Conservation (phyloP, 2,113 vertebrate species). For the Pelodiscus sinensis region DNA sequence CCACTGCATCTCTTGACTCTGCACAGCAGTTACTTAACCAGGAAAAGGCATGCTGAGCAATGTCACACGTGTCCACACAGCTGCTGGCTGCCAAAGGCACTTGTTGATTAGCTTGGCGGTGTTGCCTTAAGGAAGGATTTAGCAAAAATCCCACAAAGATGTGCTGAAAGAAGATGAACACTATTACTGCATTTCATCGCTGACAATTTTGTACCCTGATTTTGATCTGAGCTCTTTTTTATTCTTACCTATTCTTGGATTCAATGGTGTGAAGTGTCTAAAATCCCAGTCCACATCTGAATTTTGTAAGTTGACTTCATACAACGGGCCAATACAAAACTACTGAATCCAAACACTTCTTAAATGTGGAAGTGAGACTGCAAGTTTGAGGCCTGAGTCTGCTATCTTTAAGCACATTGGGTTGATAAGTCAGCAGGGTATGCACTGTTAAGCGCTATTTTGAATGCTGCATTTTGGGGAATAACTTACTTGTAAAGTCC, state of each 20-base stretch:
- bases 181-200: constrained; percentile 39
- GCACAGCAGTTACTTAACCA: not conserved
- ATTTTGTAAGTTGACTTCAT: not conserved
- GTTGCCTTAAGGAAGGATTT: constrained; percentile 44
- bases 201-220: constrained; percentile 34
- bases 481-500: not conserved
- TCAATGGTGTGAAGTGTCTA: not conserved
- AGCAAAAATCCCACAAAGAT: constrained; percentile 27
- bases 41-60: constrained; percentile 17
- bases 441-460: not conserved
- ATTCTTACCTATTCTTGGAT: constrained; percentile 39
- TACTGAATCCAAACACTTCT: not conserved
- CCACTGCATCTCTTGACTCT: not conserved
- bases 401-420: not conserved
- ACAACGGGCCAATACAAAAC: not conserved
- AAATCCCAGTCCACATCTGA: not conserved
- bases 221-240: constrained; percentile 40
- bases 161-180: constrained; percentile 42
- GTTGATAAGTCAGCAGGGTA: not conserved
- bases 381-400: not conserved
- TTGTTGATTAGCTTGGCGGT: constrained; percentile 31
- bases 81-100: constrained; percentile 36
- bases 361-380: not conserved
- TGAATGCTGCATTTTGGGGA: not conserved
- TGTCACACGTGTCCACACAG: constrained; percentile 6